phyloP scores from a whole-genome alignment of 2,797 vertebrate genomes.

The Sebastes kiyomatsui region DNA sequence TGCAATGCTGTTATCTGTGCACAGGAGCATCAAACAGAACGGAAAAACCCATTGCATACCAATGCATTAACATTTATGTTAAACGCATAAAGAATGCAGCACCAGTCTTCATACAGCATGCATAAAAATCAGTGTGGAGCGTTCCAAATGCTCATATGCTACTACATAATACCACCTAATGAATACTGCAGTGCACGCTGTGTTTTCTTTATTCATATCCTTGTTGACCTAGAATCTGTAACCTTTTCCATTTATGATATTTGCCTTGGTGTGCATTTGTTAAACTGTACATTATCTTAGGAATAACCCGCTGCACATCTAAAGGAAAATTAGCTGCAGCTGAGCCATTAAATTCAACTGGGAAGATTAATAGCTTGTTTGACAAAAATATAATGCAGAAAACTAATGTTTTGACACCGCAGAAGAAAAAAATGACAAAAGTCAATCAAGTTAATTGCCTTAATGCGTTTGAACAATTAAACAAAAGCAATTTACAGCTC shows the following conservation, averaged over 20 bases:
- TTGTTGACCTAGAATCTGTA: not conserved
- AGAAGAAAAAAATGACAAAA: not conserved
- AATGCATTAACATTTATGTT: constrained; percentile 47
- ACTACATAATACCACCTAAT: constrained; percentile 4
- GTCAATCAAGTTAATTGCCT: not conserved
- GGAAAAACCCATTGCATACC: constrained; percentile 38
- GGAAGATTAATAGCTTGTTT: not conserved
- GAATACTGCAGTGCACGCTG: not conserved
- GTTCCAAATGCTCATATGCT: not conserved
- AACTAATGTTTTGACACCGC: not conserved
- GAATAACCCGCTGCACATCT: not conserved
- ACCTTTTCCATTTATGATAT: not conserved
- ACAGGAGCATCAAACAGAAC: constrained; percentile 41
- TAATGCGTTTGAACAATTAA: not conserved
- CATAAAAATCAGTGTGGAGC: constrained; percentile 8
- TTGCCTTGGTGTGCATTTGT: not conserved
- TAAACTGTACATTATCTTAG: not conserved
- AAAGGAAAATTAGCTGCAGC: not conserved
- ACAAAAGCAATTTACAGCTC: not conserved
- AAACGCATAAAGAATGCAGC: constrained; percentile 42
- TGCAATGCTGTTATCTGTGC: constrained; percentile 43
- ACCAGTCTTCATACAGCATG: constrained; percentile 21
- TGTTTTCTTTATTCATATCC: not conserved
- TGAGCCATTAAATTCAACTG: not conserved
- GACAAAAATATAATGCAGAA: not conserved